Evolutionary conservation across 2,113 vertebrate genomes (phyloP), one percentile per base, ranked within the genome.

Genomic region (Meles meles): DNA sequence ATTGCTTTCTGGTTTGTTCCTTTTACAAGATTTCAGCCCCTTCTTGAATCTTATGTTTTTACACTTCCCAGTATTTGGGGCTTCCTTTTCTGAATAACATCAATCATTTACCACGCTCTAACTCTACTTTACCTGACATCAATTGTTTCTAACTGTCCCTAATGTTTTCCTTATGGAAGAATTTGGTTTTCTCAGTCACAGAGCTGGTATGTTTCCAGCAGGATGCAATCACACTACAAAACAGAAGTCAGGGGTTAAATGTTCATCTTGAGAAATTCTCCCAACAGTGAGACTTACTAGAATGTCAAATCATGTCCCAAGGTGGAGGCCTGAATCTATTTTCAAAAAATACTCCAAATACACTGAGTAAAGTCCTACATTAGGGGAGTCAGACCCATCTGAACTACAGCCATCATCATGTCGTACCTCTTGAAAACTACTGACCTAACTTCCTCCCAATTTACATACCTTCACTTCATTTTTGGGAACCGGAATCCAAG

Each of bases 11-110:
- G 42, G 72, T 39, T 79, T 98, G 34, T 94, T 97, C 59, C 88
- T 88, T 98, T 96, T 95, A 63, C 67, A n/a, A 82, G 23, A 96
- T 90, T 98, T 90, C 10, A 39, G 59, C 49, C 88, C 72, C 86
- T 98, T 97, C 93, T 72, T 14, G 57, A 96, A 95, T 94, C 42
- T 87, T 92, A 96, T 77, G 90, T 83, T 88, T 93, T 94, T 69
- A 96, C 79, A 93, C 37, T 97, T 98, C 97, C 94, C 84, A 97
- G 86, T 94, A 95, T 97, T 93, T 96, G 80, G 57, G 31, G 96
- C 93, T 97, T 97, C 29, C 15, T 80, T 96, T 97, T 94, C 76
- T 85, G 34, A 92, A 74, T 93, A 97, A 98, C 94, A 94, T 47
- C 11, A 94, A 94, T 90, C 44, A 77, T 34, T 76, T 42, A 96